Evolutionary conservation across 2,888 invertebrate genomes (phyloP), one percentile per base, ranked within the genome.

Genomic region (Melikaiella ostensackeni): DNA sequence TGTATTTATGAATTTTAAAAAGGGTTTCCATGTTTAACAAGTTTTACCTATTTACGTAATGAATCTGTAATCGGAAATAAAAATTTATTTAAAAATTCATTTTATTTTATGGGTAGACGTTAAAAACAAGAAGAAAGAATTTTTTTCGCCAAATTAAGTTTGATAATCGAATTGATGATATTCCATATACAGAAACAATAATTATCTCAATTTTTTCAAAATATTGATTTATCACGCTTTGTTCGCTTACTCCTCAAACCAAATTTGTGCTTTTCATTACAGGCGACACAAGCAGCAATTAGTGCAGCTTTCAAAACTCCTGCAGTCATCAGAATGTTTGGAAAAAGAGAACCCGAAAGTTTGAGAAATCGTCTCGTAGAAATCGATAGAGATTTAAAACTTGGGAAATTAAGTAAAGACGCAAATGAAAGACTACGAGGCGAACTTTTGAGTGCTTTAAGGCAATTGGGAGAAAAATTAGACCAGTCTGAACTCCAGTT

Each of bases 261-360:
- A 27, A 46, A 77, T 80, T 76, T 57, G 8, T n/a, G 13, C 27
- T 35, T 38, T 24, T 74, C 27, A 19, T 35, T 90, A 76, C 85
- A 95, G 95, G 95, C 95, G 5, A 95, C 95, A 38, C 94, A 94
- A 90, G 95, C 95, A 82, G 95, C 96, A 13, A 95, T 96, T 74
- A 94, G 95, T 80, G 93, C 94, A 85, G 95, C 96, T 1, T 96
- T 96, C 88, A 93, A 95, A 90, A 96, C 96, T 1, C 95, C 96
- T 7, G 95, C 95, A 89, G 95, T 96, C 1, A 95, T 96, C 59
- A 91, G 94, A 85, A 92, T 96, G 90, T 96, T 96, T 92, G 95
- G 95, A 1, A 94, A 94, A 86, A 93, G 94, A 83, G 95, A 96
- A 87, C 94, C 95, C 2, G 93, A 93, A 63, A 94, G 94, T 85